Evolutionary conservation across 2,888 invertebrate species (phyloP), one percentile per base, ranked within the genome.

Genomic region (Andrena praecox): DNA sequence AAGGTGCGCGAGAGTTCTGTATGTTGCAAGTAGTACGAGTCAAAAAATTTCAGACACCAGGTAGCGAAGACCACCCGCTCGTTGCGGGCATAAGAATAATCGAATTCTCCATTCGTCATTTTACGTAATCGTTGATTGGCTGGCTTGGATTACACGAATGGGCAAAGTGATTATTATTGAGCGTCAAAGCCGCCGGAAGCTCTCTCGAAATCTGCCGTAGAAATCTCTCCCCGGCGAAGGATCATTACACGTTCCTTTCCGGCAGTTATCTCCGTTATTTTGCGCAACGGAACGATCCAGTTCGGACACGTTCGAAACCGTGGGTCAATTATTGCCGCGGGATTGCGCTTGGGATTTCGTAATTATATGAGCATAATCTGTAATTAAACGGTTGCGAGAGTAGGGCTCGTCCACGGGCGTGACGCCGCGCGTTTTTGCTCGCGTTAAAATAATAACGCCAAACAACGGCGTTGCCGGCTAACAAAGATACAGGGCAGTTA

Each of bases 261-360:
- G 86, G 85, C 85, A 88, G 86, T 90, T 89, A 85, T 81, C 80
- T 74, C 70, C 72, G 64, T 76, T 59, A 70, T 62, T 79, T 86
- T 87, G 80, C 85, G 84, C 84, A 87, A 89, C 63, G 62, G 75
- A 70, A 35, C 75, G 67, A 52, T 71, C 68, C 35, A 67, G 16
- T 48, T 69, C 31, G 76, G 59, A 59, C 63, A 59, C 63, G 76
- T 63, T 59, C 76, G 50, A 33, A 70, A 77, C 66, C 69, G 59
- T 16, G 63, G 63, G 42, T 1, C 54, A 29, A 63, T 70, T 68
- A 69, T 62, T 67, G 68, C 52, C 54, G 20, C 31, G 27, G 59
- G 31, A 64, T 67, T 50, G 59, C 59, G 59, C 68, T 27, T 27
- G 35, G 27, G 35, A 42, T 85, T 85, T 70, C 68, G 50, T 66